Conservation (phyloP, 2,888 invertebrate genomes). For the Agonum fuliginosum region DNA sequence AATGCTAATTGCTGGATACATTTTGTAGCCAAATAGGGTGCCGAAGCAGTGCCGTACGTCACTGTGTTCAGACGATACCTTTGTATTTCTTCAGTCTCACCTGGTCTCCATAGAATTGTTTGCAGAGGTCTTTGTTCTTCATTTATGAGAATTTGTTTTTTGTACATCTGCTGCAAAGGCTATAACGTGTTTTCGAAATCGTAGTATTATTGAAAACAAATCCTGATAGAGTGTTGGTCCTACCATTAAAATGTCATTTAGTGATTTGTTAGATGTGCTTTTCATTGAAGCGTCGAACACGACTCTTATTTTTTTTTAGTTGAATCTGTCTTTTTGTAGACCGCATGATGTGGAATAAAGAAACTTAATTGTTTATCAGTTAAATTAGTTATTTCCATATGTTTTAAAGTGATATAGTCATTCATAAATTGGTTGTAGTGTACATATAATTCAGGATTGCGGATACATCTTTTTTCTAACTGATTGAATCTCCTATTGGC, state of each 20-base stretch:
- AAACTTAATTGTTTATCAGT: neutral
- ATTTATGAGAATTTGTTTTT: neutral
- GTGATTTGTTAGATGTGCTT: neutral
- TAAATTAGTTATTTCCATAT: neutral
- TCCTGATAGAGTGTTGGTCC: neutral
- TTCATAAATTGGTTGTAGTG: neutral
- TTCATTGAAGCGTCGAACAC: neutral
- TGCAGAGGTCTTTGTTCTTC: neutral
- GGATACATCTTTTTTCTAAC: neutral
- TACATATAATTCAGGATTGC: neutral
- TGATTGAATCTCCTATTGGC: no score
- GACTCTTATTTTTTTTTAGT: neutral
- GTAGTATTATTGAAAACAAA: neutral
- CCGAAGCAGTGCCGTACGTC: neutral
- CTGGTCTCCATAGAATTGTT: neutral
- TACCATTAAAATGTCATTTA: neutral
- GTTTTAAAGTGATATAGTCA: neutral
- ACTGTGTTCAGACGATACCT: neutral
- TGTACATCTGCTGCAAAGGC: neutral
- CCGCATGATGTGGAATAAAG: neutral
- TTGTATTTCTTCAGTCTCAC: neutral
- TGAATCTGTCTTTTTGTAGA: neutral
- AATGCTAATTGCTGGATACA: neutral
- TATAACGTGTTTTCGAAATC: neutral
- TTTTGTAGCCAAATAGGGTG: neutral